A percentile compares a stretch with the other conserved stretches of the same genome.
phyloP scores from a whole-genome alignment of 1,140 invertebrate species.

The Drosophila navojoa region DNA sequence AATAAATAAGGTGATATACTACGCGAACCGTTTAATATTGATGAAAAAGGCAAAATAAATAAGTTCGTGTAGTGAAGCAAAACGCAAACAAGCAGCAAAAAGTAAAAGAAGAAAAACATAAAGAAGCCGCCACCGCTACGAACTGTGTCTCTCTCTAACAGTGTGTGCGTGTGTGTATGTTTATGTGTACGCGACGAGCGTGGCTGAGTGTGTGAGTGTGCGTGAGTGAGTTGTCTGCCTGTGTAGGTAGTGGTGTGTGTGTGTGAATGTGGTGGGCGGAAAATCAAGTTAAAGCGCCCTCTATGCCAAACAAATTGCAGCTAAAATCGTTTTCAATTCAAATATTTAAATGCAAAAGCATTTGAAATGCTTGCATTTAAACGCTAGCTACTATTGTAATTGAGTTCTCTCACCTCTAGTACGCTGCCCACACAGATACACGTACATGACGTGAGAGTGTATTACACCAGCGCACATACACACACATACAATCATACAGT shows the following conservation, averaged over 20 bases:
- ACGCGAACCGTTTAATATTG: constrained; percentile 18
- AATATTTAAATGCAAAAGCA: constrained; percentile 21
- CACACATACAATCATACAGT: constrained; percentile 13
- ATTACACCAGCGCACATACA: constrained; percentile 24
- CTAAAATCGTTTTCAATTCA: constrained; percentile 18
- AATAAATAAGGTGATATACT: constrained; percentile 28
- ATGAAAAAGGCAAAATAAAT: constrained; percentile 28
- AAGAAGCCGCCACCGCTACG: constrained; percentile 71
- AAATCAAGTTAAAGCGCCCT: constrained; percentile 32
- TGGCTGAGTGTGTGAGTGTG: constrained; percentile 31
- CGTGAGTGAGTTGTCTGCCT: constrained; percentile 27
- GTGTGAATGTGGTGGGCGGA: constrained; percentile 33
- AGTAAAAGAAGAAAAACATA: constrained; percentile 65
- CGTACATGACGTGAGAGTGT: constrained; percentile 1
- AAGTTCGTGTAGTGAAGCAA: constrained; percentile 44
- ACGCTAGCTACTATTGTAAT: constrained; percentile 4
- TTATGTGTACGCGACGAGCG: constrained; percentile 34
- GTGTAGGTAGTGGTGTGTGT: constrained; percentile 38
- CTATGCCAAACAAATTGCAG: constrained; percentile 17
- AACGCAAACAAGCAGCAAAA: constrained; percentile 51
- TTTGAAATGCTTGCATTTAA: constrained; percentile 19
- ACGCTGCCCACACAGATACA: background rate
- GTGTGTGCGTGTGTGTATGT: constrained; percentile 39
- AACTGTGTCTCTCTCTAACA: constrained; percentile 19
- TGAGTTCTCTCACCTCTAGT: constrained; percentile 33